phyloP scores from a whole-genome alignment of 2,888 invertebrate species.

The Stenurella melanura region DNA sequence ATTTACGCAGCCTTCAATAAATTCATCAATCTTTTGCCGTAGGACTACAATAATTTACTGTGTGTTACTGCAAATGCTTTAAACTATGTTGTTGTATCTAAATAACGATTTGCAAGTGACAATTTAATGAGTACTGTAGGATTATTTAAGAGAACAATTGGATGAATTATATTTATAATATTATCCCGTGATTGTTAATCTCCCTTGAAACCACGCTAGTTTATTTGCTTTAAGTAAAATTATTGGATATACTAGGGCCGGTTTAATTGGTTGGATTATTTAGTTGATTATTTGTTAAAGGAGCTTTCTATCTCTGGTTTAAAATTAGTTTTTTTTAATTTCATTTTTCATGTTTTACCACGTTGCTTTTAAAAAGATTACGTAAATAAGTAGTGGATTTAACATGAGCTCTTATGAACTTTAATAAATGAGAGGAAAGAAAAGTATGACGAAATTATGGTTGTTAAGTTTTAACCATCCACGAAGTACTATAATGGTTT shows the following conservation, averaged over 20 bases:
- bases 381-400: too few species aligned
- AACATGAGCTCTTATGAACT: too few species aligned
- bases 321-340: not conserved
- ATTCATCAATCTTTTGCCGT: slow-evolving; percentile 43
- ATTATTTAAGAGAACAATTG: slow-evolving; percentile 4
- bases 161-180: not conserved
- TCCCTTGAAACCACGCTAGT: not conserved
- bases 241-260: not conserved
- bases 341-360: too few species aligned
- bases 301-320: not conserved
- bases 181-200: not conserved
- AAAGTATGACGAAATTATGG: too few species aligned
- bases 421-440: too few species aligned
- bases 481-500: too few species aligned
- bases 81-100: slow-evolving; percentile 8
- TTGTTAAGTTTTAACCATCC: too few species aligned
- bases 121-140: slow-evolving; percentile 8
- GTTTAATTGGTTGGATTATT: not conserved
- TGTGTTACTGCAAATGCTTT: slow-evolving; percentile 17
- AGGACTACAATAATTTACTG: slow-evolving; percentile 43
- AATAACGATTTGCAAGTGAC: slow-evolving; percentile 17
- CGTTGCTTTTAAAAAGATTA: too few species aligned
- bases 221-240: not conserved
- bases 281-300: not conserved
- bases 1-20: slow-evolving; percentile 40